Evolutionary conservation across 2,888 invertebrate species (phyloP).

Genomic region (Argynnis bischoffii): DNA sequence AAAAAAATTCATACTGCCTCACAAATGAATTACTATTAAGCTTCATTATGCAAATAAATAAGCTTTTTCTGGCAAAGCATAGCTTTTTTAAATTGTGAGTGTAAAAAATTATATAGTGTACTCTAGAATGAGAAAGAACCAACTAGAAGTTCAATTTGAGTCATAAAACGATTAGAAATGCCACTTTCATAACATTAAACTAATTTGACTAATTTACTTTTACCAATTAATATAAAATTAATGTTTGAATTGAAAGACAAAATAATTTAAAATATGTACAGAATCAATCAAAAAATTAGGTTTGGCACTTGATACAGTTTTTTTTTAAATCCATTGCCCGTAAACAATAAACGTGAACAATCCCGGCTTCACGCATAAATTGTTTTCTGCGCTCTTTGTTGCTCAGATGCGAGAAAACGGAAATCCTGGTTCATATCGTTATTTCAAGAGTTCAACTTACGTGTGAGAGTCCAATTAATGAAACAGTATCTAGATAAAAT

Average conservation of each 20-base stretch:
- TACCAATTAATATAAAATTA: not conserved
- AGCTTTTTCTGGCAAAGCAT: no score
- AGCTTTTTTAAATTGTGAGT: not conserved
- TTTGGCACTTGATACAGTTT: constrained; percentile 46
- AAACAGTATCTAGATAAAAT: not conserved
- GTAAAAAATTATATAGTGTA: no score
- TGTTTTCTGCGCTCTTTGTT: constrained; percentile 52
- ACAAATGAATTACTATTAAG: no score
- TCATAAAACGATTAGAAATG: no score
- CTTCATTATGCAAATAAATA: no score
- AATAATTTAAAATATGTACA: not conserved
- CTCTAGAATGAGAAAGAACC: no score
- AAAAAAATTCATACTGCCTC: no score
- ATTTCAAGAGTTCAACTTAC: constrained; percentile 43
- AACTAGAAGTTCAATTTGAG: no score
- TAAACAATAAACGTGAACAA: constrained; percentile 49
- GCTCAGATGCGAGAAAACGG: constrained; percentile 47
- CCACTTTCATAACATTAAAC: no score
- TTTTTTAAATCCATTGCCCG: constrained; percentile 60
- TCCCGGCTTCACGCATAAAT: constrained; percentile 59
- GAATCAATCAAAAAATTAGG: constrained; percentile 12
- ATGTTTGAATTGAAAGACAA: not conserved
- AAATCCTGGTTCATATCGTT: constrained; percentile 68
- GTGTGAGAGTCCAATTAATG: constrained; percentile 36
- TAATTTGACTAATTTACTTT: no score